Evolutionary conservation across 1,140 invertebrate genomes (phyloP).

Genomic region (Pseudachorutes palmiensis): DNA sequence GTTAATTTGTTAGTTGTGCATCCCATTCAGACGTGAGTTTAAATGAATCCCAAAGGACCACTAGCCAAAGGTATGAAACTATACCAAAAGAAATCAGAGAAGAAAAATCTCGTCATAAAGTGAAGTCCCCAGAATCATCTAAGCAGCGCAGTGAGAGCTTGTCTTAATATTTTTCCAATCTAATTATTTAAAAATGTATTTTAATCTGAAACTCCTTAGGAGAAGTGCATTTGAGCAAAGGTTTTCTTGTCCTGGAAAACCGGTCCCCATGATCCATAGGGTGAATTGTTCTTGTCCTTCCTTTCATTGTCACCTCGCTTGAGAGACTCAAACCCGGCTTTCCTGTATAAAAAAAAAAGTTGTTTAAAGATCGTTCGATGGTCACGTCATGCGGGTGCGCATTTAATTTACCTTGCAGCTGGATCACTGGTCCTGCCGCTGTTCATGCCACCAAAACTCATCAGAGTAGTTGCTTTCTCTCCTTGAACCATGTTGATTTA

Average conservation of each 20-base stretch:
- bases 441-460: neutral
- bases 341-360: constrained; percentile 41
- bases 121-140: neutral
- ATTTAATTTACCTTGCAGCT: constrained; percentile 17
- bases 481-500: constrained; percentile 38
- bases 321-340: constrained; percentile 42
- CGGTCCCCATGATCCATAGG: constrained; percentile 58
- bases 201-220: constrained; percentile 42
- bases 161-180: neutral
- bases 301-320: constrained; percentile 40
- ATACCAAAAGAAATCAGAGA: too few species aligned
- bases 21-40: too few species aligned
- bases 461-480: constrained; percentile 24
- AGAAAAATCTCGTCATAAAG: neutral
- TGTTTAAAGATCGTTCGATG: neutral
- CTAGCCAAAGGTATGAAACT: too few species aligned
- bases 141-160: too few species aligned
- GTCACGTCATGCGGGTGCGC: neutral
- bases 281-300: constrained; percentile 43
- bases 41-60: too few species aligned
- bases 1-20: too few species aligned
- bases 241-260: constrained; percentile 61
- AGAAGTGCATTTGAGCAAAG: constrained; percentile 60
- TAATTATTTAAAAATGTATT: neutral
- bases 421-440: constrained; percentile 13